A percentile compares a stretch with the other conserved stretches of the same genome.
Evolutionary conservation across 35 echinoderm and acorn worm genomes (phyloP).

Genomic region (Apostichopus japonicus): DNA sequence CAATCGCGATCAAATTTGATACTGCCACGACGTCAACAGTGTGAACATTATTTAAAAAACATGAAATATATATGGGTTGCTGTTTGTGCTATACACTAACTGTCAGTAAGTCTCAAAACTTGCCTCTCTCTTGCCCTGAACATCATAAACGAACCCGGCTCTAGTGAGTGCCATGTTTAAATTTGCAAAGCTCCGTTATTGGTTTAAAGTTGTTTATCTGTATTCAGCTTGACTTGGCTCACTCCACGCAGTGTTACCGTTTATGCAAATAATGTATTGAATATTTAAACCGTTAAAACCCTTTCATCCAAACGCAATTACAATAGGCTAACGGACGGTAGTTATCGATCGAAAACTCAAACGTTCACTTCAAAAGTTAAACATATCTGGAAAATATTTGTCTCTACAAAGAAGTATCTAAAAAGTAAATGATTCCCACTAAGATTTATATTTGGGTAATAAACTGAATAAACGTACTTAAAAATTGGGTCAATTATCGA

Average conservation of each 20-base stretch:
- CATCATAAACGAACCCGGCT: no score
- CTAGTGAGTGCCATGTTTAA: no score
- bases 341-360: constrained; percentile 26
- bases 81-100: no score
- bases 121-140: no score
- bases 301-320: constrained; percentile 31
- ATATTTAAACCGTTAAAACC: constrained; percentile 47
- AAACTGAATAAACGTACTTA: neutral
- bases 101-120: no score
- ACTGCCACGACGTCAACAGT: no score
- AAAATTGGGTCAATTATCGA: constrained; percentile 46
- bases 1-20: no score
- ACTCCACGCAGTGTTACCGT: neutral
- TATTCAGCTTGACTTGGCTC: neutral
- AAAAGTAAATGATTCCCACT: neutral
- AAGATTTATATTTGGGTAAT: neutral
- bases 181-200: neutral
- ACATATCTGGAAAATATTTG: neutral
- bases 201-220: neutral
- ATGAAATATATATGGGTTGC: no score
- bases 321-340: constrained; percentile 38
- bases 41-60: no score
- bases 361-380: constrained; percentile 13
- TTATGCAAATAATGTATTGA: constrained; percentile 42
- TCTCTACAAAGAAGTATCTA: neutral